Conservation (phyloP, 2,113 vertebrate genomes). For the Ictalurus punctatus region DNA sequence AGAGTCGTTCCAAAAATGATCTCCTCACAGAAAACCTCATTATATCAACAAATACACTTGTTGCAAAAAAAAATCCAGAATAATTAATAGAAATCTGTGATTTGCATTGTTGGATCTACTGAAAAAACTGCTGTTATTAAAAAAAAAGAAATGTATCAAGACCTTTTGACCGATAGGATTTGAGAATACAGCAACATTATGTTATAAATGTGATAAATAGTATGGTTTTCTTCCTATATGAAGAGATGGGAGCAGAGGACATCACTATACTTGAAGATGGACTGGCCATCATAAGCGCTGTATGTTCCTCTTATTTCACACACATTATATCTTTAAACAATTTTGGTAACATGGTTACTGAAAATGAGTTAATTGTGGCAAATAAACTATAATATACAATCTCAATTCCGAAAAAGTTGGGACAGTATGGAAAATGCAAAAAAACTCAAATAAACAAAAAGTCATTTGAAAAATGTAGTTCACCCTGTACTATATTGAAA, state of each 20-base stretch:
- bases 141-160: background rate
- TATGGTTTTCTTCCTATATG: constrained; percentile 1
- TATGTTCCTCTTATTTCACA: constrained; percentile 36
- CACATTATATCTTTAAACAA: background rate
- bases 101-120: background rate
- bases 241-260: constrained; percentile 62
- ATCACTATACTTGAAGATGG: constrained; percentile 58
- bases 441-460: no score
- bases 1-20: no score
- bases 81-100: background rate
- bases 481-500: no score
- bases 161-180: background rate
- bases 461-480: no score
- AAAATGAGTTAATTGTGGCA: background rate
- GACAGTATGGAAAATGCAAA: no score
- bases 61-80: background rate
- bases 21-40: no score
- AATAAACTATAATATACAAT: background rate
- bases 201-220: background rate
- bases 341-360: background rate
- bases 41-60: background rate
- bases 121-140: background rate
- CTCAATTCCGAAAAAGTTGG: no score
- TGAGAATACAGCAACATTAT: background rate
- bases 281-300: constrained; percentile 60